A percentile compares a stretch with the other conserved stretches of the same genome.
phyloP scores from a whole-genome alignment of 2,113 vertebrate species.

The Cepphus grylle region DNA sequence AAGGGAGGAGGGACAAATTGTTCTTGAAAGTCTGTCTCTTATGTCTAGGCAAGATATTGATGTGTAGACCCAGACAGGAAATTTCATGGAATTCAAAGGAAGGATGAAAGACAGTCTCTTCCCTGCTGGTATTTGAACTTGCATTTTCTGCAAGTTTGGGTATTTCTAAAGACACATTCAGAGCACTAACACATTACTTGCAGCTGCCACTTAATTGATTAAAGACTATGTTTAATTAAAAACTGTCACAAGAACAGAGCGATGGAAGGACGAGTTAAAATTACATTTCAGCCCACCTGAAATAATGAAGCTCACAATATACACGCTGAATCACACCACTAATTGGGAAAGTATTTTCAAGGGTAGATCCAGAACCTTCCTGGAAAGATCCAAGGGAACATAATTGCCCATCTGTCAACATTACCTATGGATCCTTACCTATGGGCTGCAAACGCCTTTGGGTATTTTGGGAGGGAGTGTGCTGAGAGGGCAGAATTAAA shows the following conservation, averaged over 20 bases:
- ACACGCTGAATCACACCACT: neutral
- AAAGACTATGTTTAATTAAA: constrained; percentile 58
- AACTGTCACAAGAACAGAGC: neutral
- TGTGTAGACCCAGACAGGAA: constrained; percentile 8
- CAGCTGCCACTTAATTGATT: constrained; percentile 51
- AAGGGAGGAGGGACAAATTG: neutral
- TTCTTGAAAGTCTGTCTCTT: constrained; percentile 10
- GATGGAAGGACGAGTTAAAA: constrained; percentile 2
- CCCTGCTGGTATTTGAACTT: constrained; percentile 56
- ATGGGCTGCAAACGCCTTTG: neutral
- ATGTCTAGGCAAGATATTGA: constrained; percentile 20
- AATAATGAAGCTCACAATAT: neutral
- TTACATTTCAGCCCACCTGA: constrained; percentile 37
- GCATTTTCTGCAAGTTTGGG: neutral
- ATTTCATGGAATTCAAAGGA: constrained; percentile 42
- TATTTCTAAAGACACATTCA: constrained; percentile 19
- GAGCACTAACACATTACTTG: constrained; percentile 8
- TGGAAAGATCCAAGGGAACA: neutral
- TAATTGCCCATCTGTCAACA: neutral
- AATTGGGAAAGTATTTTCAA: neutral
- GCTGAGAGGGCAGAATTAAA: neutral
- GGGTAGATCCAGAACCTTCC: neutral
- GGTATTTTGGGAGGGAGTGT: neutral
- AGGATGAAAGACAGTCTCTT: constrained; percentile 26
- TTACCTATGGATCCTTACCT: neutral